These are phyloP conservation scores for Synergus laeviventris DNA, from an alignment of 2,888 invertebrate species.

Conservation along the genomic window DNA sequence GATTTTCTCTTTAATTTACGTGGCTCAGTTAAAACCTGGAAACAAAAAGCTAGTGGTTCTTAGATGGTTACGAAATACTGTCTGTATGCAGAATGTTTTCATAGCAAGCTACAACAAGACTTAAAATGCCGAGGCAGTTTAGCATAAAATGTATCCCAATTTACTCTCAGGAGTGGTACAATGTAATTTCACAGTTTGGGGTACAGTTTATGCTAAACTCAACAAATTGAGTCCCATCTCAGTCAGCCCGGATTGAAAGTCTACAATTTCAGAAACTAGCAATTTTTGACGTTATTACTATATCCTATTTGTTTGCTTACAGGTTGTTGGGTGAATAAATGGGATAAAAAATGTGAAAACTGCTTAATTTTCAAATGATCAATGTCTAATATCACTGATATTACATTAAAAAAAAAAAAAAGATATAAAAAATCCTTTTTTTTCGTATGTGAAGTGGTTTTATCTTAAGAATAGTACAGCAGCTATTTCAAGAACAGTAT, in stretches of 20 bases:
- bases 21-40: constrained; percentile 2
- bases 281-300: constrained; percentile 11
- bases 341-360: no score
- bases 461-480: constrained; percentile 1
- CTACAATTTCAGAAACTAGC: background rate
- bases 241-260: background rate
- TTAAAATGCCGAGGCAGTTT: constrained; percentile 30
- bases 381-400: no score
- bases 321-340: background rate
- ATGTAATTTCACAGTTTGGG: constrained; percentile 9
- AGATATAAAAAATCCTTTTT: background rate
- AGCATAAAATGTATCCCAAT: constrained; percentile 10
- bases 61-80: background rate
- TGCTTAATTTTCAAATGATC: no score
- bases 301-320: background rate
- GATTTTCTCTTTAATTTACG: constrained; percentile 15
- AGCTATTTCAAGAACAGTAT: constrained; percentile 9
- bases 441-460: background rate
- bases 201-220: constrained; percentile 22
- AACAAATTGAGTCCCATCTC: constrained; percentile 4
- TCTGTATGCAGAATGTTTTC: constrained; percentile 16
- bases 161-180: background rate
- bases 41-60: constrained; percentile 18
- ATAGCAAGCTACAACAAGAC: background rate
- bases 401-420: background rate